Base-by-base conservation (phyloP, 1,140 invertebrate genomes). In the Drosophila sechellia region DNA sequence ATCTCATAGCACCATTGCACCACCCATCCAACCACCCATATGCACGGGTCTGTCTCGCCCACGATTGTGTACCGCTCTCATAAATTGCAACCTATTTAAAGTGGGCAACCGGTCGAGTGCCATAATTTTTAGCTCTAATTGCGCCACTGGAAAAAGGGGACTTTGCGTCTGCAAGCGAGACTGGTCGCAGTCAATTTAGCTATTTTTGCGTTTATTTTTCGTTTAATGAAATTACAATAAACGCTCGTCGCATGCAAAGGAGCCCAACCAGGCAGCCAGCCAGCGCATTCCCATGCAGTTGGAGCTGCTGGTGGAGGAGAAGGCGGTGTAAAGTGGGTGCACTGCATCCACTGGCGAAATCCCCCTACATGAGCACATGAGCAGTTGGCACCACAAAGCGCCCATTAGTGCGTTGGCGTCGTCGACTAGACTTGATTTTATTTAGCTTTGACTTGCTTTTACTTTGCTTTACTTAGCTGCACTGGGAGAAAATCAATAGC, bases 221-320 rank as follows among this genome's bases (percentile, higher is more conserved):
- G 66, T 87, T 87, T 87, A 89, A 87, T 87, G 83, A 87, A 87
- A 87, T 89, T 87, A 87, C 84, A 87, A 87, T 83, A 79, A 86
- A 87, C 84, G 76, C 79, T 57, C 78, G 68, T 76, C 70, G 81
- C 77, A 80, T 85, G 73, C 65, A 79, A 79, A 79, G 46, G 39
- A 40, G 52, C 22, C 34, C 17, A 27, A 25, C 56, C 49, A 31
- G 31, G 1, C 31, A 31, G 1, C 27, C 27, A 31, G 6, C 31
- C 31, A 10, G 25, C 20, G 42, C 60, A 60, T 50, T 50, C 48
- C 48, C 27, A 31, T 15, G n/a, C 12, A 60, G 40, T n/a, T 22
- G 5, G 31, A 11, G 6, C 1, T n/a, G 6, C 1, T n/a, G 1
- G 35, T 10, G 0, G 17, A 3, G 3, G 8, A 4, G 12, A 3